These are phyloP conservation scores for Elephantulus edwardii DNA, from an alignment of 2,113 vertebrate species.

Conservation along the genomic window DNA sequence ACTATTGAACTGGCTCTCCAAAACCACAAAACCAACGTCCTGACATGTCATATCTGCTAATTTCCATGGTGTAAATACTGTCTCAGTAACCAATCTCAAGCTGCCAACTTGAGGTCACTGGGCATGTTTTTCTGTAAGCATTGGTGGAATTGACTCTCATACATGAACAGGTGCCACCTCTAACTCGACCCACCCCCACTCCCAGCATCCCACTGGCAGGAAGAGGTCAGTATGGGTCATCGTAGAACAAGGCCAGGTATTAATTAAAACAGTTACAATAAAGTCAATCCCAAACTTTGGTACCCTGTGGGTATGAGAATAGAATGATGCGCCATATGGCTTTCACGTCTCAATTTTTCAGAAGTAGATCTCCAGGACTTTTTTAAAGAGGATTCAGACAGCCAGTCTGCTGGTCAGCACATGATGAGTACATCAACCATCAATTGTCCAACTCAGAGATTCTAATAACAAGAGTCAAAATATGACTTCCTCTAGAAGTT, in stretches of 20 bases:
- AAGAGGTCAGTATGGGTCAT: neutral
- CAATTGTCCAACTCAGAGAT: too few relatives aligned
- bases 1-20: neutral
- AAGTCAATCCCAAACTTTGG: neutral
- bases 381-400: neutral
- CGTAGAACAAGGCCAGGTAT: neutral
- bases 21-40: neutral
- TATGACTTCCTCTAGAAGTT: neutral
- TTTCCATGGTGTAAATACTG: neutral
- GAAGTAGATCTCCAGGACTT: neutral
- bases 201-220: neutral
- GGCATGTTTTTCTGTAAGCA: neutral
- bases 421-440: too few relatives aligned
- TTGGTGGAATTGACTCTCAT: neutral
- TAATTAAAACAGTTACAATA: neutral
- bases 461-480: neutral
- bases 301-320: neutral
- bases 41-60: neutral
- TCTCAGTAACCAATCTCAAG: neutral
- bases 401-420: too few relatives aligned
- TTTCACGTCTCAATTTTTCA: neutral
- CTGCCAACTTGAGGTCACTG: neutral
- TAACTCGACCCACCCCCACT: too few relatives aligned
- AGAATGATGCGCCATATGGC: neutral
- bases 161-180: fast-evolving